A percentile compares a stretch with the other conserved stretches of the same genome.
phyloP scores from a whole-genome alignment of 2,113 vertebrate genomes.

The Varanus salvator region DNA sequence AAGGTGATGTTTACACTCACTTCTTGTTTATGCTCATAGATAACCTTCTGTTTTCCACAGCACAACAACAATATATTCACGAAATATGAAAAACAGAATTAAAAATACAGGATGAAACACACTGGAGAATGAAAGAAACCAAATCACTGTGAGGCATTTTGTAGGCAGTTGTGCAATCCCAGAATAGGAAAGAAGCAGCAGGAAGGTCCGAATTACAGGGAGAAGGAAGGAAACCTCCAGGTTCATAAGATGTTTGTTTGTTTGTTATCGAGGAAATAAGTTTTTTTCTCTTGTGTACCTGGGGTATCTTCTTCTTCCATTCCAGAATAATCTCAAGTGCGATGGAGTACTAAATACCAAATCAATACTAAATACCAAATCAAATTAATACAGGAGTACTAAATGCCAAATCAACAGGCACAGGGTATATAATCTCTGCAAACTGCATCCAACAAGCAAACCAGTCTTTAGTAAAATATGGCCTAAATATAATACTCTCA shows the following conservation, averaged over 20 bases:
- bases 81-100: not conserved
- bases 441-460: not conserved
- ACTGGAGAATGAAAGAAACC: not conserved
- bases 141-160: not conserved
- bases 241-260: not conserved
- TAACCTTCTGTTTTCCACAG: not conserved
- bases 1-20: not conserved
- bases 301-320: not conserved
- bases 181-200: not conserved
- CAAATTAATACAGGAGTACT: not conserved
- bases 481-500: not conserved
- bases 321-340: not conserved
- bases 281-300: not conserved
- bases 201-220: not conserved
- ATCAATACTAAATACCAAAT: not conserved
- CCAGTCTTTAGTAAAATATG: not conserved
- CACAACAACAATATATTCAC: not conserved
- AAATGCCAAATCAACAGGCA: not conserved
- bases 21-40: not conserved
- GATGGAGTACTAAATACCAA: not conserved
- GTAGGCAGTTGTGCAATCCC: not conserved
- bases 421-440: not conserved
- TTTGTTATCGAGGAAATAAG: not conserved
- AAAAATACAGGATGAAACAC: not conserved
- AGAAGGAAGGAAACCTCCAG: not conserved